Evolutionary conservation across 2,888 invertebrate species (phyloP).

Genomic region (Cylloceria caligata): DNA sequence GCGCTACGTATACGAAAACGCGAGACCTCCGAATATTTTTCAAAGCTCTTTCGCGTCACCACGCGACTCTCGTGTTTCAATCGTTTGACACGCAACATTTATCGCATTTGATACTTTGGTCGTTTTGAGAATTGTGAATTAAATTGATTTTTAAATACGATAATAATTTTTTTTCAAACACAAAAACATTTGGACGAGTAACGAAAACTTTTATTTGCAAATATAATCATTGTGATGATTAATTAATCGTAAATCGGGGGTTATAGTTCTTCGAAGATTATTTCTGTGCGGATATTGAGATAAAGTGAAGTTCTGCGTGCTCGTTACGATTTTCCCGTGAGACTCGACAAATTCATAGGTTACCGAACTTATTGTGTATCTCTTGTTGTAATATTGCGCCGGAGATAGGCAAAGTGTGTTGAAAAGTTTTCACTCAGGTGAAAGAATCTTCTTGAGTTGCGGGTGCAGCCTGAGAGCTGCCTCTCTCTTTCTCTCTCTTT

Average conservation of each 20-base stretch:
- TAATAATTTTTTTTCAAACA: neutral
- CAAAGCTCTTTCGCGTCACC: neutral
- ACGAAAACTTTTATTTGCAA: slow-evolving; percentile 10
- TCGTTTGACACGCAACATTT: neutral
- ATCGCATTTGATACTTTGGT: no score
- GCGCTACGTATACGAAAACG: slow-evolving; percentile 13
- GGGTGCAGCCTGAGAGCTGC: slow-evolving; percentile 9
- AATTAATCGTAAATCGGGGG: neutral
- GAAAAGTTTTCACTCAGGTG: slow-evolving; percentile 6
- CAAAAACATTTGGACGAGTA: neutral
- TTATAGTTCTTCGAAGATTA: neutral
- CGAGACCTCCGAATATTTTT: slow-evolving; percentile 14
- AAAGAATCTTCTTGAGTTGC: neutral
- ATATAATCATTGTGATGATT: neutral
- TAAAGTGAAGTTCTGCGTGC: slow-evolving; percentile 31
- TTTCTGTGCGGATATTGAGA: slow-evolving; percentile 14
- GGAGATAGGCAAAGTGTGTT: slow-evolving; percentile 7
- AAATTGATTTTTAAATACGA: neutral
- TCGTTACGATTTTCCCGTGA: slow-evolving; percentile 15
- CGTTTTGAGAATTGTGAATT: neutral
- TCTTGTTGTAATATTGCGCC: neutral
- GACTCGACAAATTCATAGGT: neutral
- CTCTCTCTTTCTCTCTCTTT: neutral
- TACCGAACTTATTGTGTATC: slow-evolving; percentile 11
- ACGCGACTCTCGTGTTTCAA: neutral